phyloP scores from a whole-genome alignment of 2,113 vertebrate species.

The Gallinago paraguaiae region DNA sequence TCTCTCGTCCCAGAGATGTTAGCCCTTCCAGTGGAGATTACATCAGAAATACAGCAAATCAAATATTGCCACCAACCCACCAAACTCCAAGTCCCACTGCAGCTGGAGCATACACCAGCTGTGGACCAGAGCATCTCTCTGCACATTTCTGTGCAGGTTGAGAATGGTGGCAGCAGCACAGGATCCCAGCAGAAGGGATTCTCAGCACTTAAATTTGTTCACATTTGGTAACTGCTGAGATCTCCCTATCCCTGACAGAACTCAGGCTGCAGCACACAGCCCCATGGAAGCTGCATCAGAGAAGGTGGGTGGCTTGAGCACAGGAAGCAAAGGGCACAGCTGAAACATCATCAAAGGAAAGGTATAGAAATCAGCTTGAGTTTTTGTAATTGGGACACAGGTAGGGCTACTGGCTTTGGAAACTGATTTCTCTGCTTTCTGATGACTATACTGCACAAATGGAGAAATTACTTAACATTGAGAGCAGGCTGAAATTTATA shows the following conservation, averaged over 20 bases:
- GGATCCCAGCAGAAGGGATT: neutral
- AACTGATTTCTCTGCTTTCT: neutral
- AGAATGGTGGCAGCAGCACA: neutral
- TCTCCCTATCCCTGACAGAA: neutral
- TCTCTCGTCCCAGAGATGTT: neutral
- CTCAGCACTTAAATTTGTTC: neutral
- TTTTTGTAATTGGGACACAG: neutral
- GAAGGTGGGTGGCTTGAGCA: neutral
- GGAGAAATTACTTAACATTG: neutral
- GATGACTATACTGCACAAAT: neutral
- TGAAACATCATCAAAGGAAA: neutral
- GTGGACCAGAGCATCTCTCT: neutral
- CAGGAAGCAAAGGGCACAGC: neutral
- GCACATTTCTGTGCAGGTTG: fast-evolving
- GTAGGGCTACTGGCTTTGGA: neutral
- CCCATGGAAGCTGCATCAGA: neutral
- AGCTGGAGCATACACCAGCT: neutral
- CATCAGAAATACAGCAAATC: neutral
- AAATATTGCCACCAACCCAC: neutral
- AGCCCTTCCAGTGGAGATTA: neutral
- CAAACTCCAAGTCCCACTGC: neutral
- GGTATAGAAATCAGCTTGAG: neutral
- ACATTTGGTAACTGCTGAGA: neutral
- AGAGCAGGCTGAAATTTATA: neutral
- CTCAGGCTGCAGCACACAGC: neutral